A percentile compares a stretch with the other conserved stretches of the same genome.
These are phyloP conservation scores for Drosophila austrosaltans DNA, from an alignment of 2,888 invertebrate genomes.

Conservation along the genomic window DNA sequence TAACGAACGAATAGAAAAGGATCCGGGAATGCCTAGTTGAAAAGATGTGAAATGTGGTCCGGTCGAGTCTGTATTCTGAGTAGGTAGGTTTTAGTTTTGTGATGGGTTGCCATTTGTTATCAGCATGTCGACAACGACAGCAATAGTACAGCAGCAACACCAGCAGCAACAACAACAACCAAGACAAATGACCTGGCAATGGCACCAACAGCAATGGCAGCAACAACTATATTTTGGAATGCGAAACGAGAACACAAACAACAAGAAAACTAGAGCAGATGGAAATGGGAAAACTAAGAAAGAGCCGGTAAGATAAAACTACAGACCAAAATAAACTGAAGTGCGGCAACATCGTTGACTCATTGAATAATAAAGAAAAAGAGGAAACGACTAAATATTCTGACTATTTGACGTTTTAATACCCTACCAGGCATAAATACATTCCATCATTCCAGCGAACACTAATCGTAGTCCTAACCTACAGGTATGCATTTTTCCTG, in stretches of 20 bases:
- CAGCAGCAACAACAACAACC: constrained; percentile 5
- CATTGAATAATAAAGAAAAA: constrained; percentile 32
- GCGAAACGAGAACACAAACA: constrained; percentile 34
- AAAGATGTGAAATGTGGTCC: constrained; percentile 1
- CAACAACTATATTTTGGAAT: constrained; percentile 44
- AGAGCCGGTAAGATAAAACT: constrained; percentile 26
- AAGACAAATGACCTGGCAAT: constrained; percentile 20
- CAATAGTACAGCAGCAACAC: background rate
- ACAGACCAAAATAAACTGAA: constrained; percentile 49
- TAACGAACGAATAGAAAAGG: background rate
- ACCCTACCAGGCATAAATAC: background rate
- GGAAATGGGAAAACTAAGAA: constrained; percentile 26
- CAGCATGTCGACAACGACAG: constrained; percentile 23
- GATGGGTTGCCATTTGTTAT: constrained; percentile 34
- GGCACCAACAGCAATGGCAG: constrained; percentile 14
- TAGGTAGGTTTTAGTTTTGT: constrained; percentile 19
- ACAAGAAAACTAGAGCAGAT: constrained; percentile 37
- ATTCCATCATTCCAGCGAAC: no score
- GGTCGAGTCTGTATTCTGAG: background rate
- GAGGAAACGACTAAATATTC: background rate
- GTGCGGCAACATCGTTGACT: constrained; percentile 39
- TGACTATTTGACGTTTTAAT: background rate
- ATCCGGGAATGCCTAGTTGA: background rate
- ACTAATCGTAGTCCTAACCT: no score
- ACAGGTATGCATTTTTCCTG: no score